These are phyloP conservation scores for Cavia aperea DNA, from an alignment of 2,113 vertebrate species.

Conservation along the genomic window DNA sequence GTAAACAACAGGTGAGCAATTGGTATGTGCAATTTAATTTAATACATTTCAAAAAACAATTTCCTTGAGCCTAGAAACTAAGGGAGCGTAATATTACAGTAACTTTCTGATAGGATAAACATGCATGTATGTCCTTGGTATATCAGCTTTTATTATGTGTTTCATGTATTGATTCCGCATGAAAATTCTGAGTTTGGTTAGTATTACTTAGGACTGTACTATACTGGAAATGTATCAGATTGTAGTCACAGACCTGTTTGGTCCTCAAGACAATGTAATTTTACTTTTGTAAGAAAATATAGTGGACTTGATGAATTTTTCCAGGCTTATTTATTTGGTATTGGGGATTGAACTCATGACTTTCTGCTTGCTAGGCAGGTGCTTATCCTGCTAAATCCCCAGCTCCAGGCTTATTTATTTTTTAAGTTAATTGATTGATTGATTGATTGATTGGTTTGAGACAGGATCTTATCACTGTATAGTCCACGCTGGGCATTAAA, in stretches of 20 bases:
- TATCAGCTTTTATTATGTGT: background rate
- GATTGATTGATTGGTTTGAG: background rate
- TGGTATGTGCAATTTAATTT: constrained; percentile 13
- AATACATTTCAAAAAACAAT: background rate
- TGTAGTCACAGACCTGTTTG: background rate
- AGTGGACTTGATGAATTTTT: background rate
- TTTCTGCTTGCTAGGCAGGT: too few species aligned
- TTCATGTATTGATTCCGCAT: background rate
- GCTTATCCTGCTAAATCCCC: too few species aligned
- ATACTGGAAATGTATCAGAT: background rate
- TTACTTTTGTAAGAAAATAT: constrained; percentile 10
- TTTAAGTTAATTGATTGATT: background rate
- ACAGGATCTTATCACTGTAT: background rate
- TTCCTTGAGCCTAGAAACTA: constrained; percentile 16
- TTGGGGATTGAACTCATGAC: too few species aligned
- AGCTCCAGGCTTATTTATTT: background rate
- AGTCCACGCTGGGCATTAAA: background rate
- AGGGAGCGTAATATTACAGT: background rate
- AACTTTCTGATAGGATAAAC: background rate
- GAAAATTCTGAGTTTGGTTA: constrained; percentile 4
- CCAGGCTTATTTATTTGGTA: background rate
- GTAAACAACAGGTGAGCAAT: constrained; percentile 92
- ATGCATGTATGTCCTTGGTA: background rate
- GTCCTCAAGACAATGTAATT: background rate
- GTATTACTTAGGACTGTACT: background rate